phyloP scores from a whole-genome alignment of 1,140 invertebrate genomes.

The Drosophila funebris region DNA sequence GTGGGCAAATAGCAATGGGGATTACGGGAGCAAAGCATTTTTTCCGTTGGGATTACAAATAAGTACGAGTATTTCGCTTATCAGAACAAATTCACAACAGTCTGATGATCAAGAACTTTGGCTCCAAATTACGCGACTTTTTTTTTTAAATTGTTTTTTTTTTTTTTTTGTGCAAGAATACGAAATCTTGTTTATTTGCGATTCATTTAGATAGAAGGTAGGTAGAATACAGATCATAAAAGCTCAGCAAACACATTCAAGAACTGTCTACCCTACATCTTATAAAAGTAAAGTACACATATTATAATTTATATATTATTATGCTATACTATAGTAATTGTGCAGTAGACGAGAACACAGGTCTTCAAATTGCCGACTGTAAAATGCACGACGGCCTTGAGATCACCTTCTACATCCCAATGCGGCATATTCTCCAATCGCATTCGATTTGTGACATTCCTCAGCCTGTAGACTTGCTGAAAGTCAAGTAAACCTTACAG shows the following conservation, averaged over 20 bases:
- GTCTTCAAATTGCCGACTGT: constrained; percentile 16
- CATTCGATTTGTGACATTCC: constrained; percentile 50
- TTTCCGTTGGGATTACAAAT: constrained; percentile 27
- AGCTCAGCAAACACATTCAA: constrained; percentile 41
- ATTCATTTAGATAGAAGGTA: constrained; percentile 61
- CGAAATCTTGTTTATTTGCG: constrained; percentile 59
- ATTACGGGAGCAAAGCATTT: constrained; percentile 33
- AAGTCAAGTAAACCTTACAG: background rate
- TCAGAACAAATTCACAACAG: constrained; percentile 9
- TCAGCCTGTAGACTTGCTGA: constrained; percentile 41
- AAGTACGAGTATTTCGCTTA: constrained; percentile 19
- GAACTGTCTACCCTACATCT: constrained; percentile 2
- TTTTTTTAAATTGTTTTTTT: background rate
- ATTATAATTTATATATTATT: background rate
- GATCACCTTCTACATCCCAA: constrained; percentile 36
- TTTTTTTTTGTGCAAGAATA: background rate
- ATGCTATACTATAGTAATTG: constrained; percentile 4
- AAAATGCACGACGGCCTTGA: constrained; percentile 48
- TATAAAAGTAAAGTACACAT: background rate
- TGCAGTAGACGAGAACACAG: constrained; percentile 29
- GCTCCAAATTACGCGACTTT: constrained; percentile 43
- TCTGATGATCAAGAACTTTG: constrained; percentile 13
- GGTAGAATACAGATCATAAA: constrained; percentile 54
- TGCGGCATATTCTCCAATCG: constrained; percentile 36
- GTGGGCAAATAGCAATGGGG: constrained; percentile 34